Evolutionary conservation across 2,113 vertebrate species (phyloP), one percentile per base, ranked within the genome.

Genomic region (Recurvirostra avosetta): DNA sequence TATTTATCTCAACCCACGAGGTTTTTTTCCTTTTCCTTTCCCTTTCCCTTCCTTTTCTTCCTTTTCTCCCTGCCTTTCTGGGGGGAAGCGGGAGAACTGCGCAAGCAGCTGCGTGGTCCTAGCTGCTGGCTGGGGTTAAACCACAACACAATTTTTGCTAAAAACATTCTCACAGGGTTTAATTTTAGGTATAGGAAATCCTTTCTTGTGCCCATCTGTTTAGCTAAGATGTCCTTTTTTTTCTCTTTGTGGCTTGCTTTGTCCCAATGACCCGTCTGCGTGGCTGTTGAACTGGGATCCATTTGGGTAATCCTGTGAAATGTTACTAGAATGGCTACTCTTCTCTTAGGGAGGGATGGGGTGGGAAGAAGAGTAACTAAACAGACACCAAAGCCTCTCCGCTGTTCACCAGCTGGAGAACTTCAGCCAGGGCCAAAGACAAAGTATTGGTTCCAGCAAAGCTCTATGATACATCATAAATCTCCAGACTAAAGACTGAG

Each of bases 311-410:
- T 43, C 58, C 73, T 21, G 6, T 15, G 59, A 86, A 78, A 66
- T 0, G 0, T 34, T 74, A 32, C 15, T 19, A 21, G 34, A 55
- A 68, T 12, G 40, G 32, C 6, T 1, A 5, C 2, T 15, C 22
- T 47, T 36, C 7, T 30, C 55, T 25, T 38, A 19, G 12, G 58
- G 29, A 90, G 14, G 15, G 41, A 36, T 20, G 16, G 14, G 5
- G 27, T 55, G 29, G 27, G n/a, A 82, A 78, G 91, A 71, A 0
- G 19, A 3, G 29, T 40, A 72, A 53, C 32, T 53, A 25, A 49
- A 30, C 72, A 56, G 23, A 26, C 15, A 34, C 12, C 45, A 47
- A 32, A 71, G 6, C 19, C 27, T 65, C 55, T 11, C 16, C 55
- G 65, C 29, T 45, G 1, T 65, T 63, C 67, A 74, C n/a, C 55